phyloP scores from a whole-genome alignment of 2,797 vertebrate genomes.

The Gymnodraco acuticeps region DNA sequence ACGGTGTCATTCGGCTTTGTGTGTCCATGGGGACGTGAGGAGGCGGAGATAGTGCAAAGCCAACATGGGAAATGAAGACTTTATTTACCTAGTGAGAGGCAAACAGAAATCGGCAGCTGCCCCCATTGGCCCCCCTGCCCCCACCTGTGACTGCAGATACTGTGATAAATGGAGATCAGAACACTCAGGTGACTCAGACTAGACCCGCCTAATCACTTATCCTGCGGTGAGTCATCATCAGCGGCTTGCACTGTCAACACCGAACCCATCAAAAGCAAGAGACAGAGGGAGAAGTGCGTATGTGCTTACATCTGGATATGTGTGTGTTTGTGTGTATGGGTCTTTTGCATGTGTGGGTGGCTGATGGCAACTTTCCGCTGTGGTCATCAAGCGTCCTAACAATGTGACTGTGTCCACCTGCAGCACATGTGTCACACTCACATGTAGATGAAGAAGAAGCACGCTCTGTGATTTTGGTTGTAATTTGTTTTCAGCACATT shows the following conservation, averaged over 20 bases:
- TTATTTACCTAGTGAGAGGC: conserved; percentile 67
- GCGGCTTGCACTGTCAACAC: conserved; percentile 54
- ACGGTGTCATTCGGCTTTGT: neutral
- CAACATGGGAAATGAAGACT: conserved; percentile 37
- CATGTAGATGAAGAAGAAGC: conserved; percentile 18
- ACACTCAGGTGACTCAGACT: conserved; percentile 48
- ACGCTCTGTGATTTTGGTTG: conserved; percentile 16
- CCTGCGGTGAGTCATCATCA: conserved; percentile 62
- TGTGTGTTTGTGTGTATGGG: neutral
- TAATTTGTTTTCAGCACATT: conserved; percentile 28
- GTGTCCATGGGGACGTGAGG: conserved; percentile 14
- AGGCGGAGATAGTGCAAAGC: conserved; percentile 20
- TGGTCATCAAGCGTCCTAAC: conserved; percentile 44
- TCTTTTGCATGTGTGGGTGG: conserved; percentile 27
- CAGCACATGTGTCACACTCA: conserved; percentile 45
- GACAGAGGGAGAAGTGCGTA: conserved; percentile 14
- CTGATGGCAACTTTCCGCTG: conserved; percentile 63
- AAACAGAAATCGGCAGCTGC: conserved; percentile 73
- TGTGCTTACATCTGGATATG: conserved; percentile 38
- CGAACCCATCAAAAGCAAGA: conserved; percentile 12
- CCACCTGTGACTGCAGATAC: conserved; percentile 62
- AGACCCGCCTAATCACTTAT: conserved; percentile 44
- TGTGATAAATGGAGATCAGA: conserved; percentile 62
- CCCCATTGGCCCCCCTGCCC: neutral
- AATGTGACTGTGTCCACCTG: conserved; percentile 41